phyloP scores from a whole-genome alignment of 2,113 vertebrate species.

The Brachionichthys hirsutus region DNA sequence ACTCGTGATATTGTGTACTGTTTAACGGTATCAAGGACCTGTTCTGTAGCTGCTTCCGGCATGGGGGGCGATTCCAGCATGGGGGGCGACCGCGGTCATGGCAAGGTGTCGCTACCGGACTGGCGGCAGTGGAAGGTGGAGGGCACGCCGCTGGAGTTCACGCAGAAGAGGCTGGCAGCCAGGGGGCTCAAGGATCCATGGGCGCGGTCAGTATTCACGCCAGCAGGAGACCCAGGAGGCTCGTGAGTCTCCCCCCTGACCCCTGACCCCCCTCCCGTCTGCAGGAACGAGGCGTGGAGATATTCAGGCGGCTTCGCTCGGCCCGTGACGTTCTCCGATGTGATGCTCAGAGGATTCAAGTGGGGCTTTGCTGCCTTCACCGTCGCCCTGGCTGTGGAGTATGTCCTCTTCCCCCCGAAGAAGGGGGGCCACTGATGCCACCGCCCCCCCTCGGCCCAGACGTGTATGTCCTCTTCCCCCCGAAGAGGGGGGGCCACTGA shows the following conservation, averaged over 20 bases:
- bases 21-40: no score
- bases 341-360: slow-evolving; percentile 86
- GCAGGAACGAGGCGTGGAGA: slow-evolving; percentile 94
- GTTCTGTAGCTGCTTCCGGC: no score
- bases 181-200: slow-evolving; percentile 90
- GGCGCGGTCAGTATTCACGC: slow-evolving; percentile 80
- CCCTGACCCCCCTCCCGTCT: slow-evolving; percentile 3
- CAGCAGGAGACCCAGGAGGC: fast-evolving
- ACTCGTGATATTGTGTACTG: no score
- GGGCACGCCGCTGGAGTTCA: slow-evolving; percentile 87
- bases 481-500: slow-evolving; percentile 84
- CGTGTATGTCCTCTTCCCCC: slow-evolving; percentile 83
- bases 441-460: background rate
- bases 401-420: slow-evolving; percentile 84
- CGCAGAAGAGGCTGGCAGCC: slow-evolving; percentile 82
- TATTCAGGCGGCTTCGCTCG: slow-evolving; percentile 82
- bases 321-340: slow-evolving; percentile 75
- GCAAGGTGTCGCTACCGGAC: slow-evolving; percentile 86
- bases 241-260: background rate
- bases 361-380: slow-evolving; percentile 92
- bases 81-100: slow-evolving; percentile 81
- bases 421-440: slow-evolving; percentile 80
- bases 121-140: slow-evolving; percentile 87
- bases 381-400: slow-evolving; percentile 87
- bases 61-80: slow-evolving; percentile 74